These are phyloP conservation scores for Patella caerulea DNA, from an alignment of 2,888 invertebrate species.

Conservation along the genomic window DNA sequence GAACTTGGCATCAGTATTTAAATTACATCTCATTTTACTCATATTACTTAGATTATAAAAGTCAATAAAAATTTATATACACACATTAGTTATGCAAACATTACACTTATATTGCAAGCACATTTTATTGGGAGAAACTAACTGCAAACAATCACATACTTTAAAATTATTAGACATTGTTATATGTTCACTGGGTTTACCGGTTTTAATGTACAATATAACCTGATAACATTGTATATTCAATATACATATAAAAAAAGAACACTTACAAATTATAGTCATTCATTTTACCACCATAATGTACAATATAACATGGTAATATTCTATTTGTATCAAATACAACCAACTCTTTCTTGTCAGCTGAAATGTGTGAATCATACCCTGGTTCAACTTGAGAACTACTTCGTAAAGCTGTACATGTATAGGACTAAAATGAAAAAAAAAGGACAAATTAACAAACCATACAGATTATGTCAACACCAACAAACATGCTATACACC, in stretches of 20 bases:
- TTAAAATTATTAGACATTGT: too few relatives aligned
- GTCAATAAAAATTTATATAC: too few relatives aligned
- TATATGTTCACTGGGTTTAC: too few relatives aligned
- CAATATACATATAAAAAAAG: background rate
- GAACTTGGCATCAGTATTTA: too few relatives aligned
- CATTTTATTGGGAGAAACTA: too few relatives aligned
- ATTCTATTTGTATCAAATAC: constrained; percentile 3
- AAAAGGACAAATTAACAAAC: background rate
- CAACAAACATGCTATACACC: too few relatives aligned
- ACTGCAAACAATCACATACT: too few relatives aligned
- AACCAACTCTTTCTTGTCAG: constrained; percentile 2
- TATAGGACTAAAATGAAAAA: background rate
- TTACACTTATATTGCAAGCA: too few relatives aligned
- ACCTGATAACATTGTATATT: background rate
- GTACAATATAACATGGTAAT: constrained; percentile 9
- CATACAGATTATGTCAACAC: too few relatives aligned
- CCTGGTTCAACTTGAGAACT: background rate
- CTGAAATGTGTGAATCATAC: background rate
- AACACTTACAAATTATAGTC: background rate
- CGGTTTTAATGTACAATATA: background rate
- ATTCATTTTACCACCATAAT: background rate
- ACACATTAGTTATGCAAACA: too few relatives aligned
- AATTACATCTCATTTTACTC: too few relatives aligned
- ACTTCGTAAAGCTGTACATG: background rate
- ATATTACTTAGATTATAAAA: too few relatives aligned